phyloP scores from a whole-genome alignment of 2,888 invertebrate genomes.

The Philereme transversata region DNA sequence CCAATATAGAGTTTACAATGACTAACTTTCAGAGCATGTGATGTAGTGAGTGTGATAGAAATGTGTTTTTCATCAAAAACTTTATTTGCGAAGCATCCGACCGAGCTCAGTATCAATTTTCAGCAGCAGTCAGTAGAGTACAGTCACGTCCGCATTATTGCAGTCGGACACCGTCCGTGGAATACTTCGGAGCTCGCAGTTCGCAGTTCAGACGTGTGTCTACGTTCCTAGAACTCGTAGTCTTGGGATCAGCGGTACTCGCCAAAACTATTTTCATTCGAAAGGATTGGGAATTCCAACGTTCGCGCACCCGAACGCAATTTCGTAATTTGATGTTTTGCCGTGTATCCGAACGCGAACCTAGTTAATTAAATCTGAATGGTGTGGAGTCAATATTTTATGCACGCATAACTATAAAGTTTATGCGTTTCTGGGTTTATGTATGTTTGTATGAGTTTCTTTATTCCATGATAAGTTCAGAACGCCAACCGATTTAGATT shows the following conservation, averaged over 20 bases:
- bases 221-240: slow-evolving; percentile 10
- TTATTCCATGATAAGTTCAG: no score
- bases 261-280: slow-evolving; percentile 33
- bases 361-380: no score
- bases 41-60: no score
- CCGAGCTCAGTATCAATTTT: slow-evolving; percentile 30
- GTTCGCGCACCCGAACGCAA: slow-evolving; percentile 19
- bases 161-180: slow-evolving; percentile 37
- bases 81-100: slow-evolving; percentile 3
- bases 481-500: no score
- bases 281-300: slow-evolving; percentile 28
- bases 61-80: no score
- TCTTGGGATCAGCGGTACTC: slow-evolving; percentile 28
- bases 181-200: slow-evolving; percentile 33
- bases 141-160: slow-evolving; percentile 47
- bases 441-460: no score
- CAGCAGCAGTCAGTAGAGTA: slow-evolving; percentile 8
- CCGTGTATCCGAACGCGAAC: slow-evolving; percentile 3
- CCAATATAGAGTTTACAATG: no score
- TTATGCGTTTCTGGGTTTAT: no score
- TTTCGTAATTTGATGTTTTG: slow-evolving; percentile 22
- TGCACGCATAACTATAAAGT: no score
- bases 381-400: no score
- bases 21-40: no score
- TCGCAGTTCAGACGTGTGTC: slow-evolving; percentile 30